Evolutionary conservation across 2,113 vertebrate species (phyloP).

Genomic region (Setophaga coronata): DNA sequence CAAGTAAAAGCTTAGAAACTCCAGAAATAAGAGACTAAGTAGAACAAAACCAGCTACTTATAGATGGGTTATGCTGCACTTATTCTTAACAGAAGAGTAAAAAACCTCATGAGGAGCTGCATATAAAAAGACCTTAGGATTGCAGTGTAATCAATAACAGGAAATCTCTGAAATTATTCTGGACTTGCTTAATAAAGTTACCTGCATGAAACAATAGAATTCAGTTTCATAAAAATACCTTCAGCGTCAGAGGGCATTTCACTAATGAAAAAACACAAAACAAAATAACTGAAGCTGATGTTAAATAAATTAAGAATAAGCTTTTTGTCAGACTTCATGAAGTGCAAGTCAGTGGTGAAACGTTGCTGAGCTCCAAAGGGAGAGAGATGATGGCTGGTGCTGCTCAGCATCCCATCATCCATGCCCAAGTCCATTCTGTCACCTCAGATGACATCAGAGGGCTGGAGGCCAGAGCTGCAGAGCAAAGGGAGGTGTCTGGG

Average conservation of each 20-base stretch:
- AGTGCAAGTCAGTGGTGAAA: not conserved
- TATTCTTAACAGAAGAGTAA: not conserved
- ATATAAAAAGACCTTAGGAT: not conserved
- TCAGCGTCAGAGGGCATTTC: not conserved
- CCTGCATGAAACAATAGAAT: not conserved
- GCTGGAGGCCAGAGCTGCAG: not conserved
- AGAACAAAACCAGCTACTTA: not conserved
- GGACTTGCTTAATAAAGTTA: not conserved
- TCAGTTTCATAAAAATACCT: not conserved
- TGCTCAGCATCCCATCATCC: not conserved
- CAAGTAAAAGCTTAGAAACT: not conserved
- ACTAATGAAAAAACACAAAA: not conserved
- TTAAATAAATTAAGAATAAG: not conserved
- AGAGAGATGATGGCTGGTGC: not conserved
- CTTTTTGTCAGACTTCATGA: not conserved
- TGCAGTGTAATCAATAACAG: not conserved
- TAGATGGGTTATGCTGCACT: not conserved
- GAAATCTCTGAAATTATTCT: not conserved
- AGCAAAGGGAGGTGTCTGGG: not conserved
- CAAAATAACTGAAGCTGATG: not conserved
- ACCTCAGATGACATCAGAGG: not conserved
- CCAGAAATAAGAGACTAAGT: not conserved
- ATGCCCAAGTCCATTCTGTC: not conserved
- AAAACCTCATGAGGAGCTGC: not conserved
- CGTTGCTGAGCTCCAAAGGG: not conserved